Percentiles rank a stretch among this genome's conserved stretches.
Evolutionary conservation across 2,888 invertebrate genomes (phyloP).

Genomic region (Nomada fucata): DNA sequence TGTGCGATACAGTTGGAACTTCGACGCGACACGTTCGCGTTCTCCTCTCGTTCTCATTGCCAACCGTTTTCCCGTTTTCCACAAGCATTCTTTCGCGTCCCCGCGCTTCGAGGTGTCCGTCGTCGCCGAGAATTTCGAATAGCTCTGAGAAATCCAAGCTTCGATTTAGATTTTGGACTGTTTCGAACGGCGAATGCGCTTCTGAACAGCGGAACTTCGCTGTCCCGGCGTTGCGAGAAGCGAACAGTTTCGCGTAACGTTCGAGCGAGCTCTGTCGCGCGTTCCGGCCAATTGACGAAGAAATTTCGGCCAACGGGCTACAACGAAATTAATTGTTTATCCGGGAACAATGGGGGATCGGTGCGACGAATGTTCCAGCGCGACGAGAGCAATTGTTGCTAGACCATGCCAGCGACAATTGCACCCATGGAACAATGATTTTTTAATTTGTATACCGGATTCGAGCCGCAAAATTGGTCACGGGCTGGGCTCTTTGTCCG

Average conservation of each 20-base stretch:
- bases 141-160: too few species aligned
- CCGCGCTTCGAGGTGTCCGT: not conserved
- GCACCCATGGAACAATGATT: slow-evolving; percentile 25
- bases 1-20: too few species aligned
- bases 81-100: not conserved
- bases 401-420: slow-evolving; percentile 23
- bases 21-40: too few species aligned
- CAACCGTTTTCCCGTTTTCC: slow-evolving; percentile 6
- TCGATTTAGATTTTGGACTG: not conserved
- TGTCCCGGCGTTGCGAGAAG: too few species aligned
- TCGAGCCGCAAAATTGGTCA: slow-evolving; percentile 34
- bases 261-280: not conserved
- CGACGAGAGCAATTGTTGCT: slow-evolving; percentile 30
- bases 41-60: slow-evolving; percentile 20
- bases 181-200: not conserved
- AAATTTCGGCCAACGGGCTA: slow-evolving; percentile 1
- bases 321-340: slow-evolving; percentile 42
- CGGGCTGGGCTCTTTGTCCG: slow-evolving; percentile 31
- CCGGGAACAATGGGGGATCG: slow-evolving; percentile 24
- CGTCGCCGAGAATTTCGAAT: not conserved
- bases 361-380: slow-evolving; percentile 25
- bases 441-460: slow-evolving; percentile 38
- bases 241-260: slow-evolving; percentile 6
- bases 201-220: not conserved
- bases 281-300: not conserved